Base-by-base conservation (phyloP, 2,888 invertebrate genomes). In the Lasioglossum oenotherae region DNA sequence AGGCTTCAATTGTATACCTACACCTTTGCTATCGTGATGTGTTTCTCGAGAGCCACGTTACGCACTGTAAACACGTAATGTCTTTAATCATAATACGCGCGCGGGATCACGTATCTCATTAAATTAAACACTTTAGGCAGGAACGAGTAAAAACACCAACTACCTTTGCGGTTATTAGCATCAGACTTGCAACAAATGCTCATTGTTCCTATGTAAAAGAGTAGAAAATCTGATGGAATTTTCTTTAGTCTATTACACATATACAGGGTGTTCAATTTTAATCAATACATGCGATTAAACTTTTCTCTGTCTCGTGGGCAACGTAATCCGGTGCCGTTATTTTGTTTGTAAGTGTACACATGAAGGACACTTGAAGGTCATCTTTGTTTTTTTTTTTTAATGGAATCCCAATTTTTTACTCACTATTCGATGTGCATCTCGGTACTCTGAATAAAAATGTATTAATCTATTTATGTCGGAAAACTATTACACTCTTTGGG, bases 101-200 rank as follows among this genome's bases (percentile, higher is more conserved):
- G n/a, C n/a, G 67, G 76, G 87, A 85, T 90, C 87, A 80, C 84
- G 89, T 86, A 86, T 87, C 79, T 74, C 81, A 71, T 78, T 84
- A 75, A 49, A 81, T 31, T 57, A 81, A 84, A 81, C 53, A 69
- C 41, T 57, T 53, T 31, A 78, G 14, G 31, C 72, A 73, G 60
- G 57, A 72, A 31, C 71, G 8, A 23, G 49, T 46, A 31, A 67
- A 27, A 38, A 31, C 27, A 71, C 23, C 71, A 72, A 60, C 75
- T 53, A 80, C 74, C 69, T 38, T 78, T 73, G 80, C 78, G 78
- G 81, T 80, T 76, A 85, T 80, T 82, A 81, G 83, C 76, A 79
- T 81, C 81, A 71, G 60, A 76, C 49, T 44, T 67, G n/a, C 35
- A 64, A 74, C 77, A 87, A 82, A 82, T 41, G 69, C 44, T 57